Evolutionary conservation across 2,797 vertebrate species (phyloP), one percentile per base, ranked within the genome.

Genomic region (Phoxinus dragarum): DNA sequence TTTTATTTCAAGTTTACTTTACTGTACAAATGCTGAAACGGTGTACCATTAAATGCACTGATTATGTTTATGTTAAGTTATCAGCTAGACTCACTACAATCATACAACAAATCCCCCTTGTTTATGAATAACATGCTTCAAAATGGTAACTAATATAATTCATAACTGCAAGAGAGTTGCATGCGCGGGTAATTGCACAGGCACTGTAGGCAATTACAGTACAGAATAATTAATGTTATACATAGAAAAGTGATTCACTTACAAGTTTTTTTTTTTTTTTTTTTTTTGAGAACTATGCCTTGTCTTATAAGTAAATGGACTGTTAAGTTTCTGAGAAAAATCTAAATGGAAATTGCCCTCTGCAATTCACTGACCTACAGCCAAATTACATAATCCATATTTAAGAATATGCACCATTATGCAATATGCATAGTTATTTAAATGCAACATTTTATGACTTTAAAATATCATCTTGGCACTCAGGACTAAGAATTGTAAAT

Each of bases 351-450:
- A 61, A 44, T 47, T 31, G n/a, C 38, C 36, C n/a, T 34, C 31
- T 19, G 21, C 21, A 61, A 49, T 74, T 31, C 42, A 49, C 56
- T 74, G 81, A 83, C 81, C 71, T 66, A 64, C 71, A 83, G 42
- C 56, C 38, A 64, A 79, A 79, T 44, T 31, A 36, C 56, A 74
- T 49, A 36, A 82, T 74, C 40, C 56, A 38, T 74, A 38, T 66
- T 74, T 64, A 49, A 82, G 38, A 61, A 49, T 23, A 66, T 19
- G 66, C 47, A 56, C 2, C 21, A 1, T 47, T 83, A 83, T 83
- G 27, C 56, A 74, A 64, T 49, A 73, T 73, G 56, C 56, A 84
- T 79, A 69, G 66, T 79, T 69, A 84, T 77, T 71, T 71, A 84
- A 68, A 84, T 84, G 64, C 64, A 79, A 68, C 36, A 56, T 77